Conservation (phyloP, 2,113 vertebrate species). For the Scomber colias region DNA sequence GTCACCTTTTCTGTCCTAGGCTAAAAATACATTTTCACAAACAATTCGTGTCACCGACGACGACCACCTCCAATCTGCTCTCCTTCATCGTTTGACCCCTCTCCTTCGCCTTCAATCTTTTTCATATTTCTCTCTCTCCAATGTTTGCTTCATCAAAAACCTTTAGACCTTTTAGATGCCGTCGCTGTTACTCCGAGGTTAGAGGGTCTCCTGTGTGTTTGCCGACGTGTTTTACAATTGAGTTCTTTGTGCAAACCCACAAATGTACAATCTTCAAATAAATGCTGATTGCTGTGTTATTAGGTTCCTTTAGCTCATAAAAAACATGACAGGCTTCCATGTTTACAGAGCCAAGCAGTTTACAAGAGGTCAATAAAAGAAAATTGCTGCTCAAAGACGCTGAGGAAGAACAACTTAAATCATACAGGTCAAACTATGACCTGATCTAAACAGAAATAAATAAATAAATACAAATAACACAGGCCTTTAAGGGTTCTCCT, state of each 20-base stretch:
- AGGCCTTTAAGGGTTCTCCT: neutral
- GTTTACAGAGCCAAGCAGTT: conserved; percentile 70
- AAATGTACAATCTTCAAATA: conserved; percentile 48
- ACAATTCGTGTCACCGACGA: conserved; percentile 40
- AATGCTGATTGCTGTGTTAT: conserved; percentile 74
- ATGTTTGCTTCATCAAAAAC: conserved; percentile 47
- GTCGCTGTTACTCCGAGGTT: conserved; percentile 11
- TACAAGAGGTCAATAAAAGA: conserved; percentile 75
- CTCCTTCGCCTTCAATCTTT: conserved; percentile 29
- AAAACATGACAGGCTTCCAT: conserved; percentile 63
- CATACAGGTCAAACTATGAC: conserved; percentile 37
- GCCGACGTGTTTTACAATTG: neutral
- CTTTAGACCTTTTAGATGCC: conserved; percentile 29
- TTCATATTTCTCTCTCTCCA: conserved; percentile 36
- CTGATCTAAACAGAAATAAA: conserved; percentile 17
- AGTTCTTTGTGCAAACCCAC: conserved; percentile 16
- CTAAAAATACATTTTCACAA: conserved; percentile 79
- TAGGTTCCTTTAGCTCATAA: conserved; percentile 74
- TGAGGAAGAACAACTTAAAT: conserved; percentile 55
- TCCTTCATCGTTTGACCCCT: conserved; percentile 58
- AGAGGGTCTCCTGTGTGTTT: neutral
- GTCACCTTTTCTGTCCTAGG: conserved; percentile 72
- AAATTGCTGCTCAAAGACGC: conserved; percentile 64
- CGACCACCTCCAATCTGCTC: conserved; percentile 44
- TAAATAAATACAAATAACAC: conserved; percentile 19